Percentiles rank a stretch among this genome's conserved stretches.
Conservation (phyloP, 92 coral and sea anemone species). For the Hydrozoanthus gracilis region DNA sequence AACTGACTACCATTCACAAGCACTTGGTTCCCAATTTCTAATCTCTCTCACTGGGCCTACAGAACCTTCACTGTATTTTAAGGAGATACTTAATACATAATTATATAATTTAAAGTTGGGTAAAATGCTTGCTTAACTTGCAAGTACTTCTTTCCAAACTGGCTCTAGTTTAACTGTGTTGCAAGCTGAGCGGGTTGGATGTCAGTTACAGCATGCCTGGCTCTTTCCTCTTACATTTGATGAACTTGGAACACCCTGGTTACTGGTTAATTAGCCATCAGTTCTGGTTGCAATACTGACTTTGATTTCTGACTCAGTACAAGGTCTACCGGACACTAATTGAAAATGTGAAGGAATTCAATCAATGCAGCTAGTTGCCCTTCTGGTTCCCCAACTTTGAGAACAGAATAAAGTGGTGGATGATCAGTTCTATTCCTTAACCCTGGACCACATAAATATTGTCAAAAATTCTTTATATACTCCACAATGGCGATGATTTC, state of each 20-base stretch:
- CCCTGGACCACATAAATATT: slow-evolving; percentile 48
- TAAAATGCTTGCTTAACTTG: slow-evolving; percentile 43
- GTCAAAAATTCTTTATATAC: slow-evolving; percentile 49
- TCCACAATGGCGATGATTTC: slow-evolving; percentile 67
- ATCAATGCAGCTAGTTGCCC: slow-evolving; percentile 71
- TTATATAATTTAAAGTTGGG: slow-evolving; percentile 47
- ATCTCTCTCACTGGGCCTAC: slow-evolving; percentile 66
- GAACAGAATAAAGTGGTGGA: slow-evolving; percentile 56
- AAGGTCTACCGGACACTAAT: slow-evolving; percentile 68
- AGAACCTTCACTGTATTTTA: slow-evolving; percentile 53
- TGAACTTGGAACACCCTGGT: neutral
- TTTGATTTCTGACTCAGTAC: slow-evolving; percentile 49
- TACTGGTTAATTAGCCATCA: neutral
- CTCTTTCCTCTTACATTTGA: neutral
- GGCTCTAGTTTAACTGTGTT: slow-evolving; percentile 47
- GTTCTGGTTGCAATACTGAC: slow-evolving; percentile 47
- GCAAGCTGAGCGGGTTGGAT: slow-evolving; percentile 25
- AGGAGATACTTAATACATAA: slow-evolving; percentile 54
- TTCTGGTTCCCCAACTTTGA: slow-evolving; percentile 67
- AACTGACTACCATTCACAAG: slow-evolving; percentile 35
- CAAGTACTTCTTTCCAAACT: slow-evolving; percentile 50
- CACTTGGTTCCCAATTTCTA: slow-evolving; percentile 31
- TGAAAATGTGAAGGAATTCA: slow-evolving; percentile 47
- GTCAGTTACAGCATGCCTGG: slow-evolving; percentile 1
- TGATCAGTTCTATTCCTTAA: slow-evolving; percentile 69